These are phyloP conservation scores for Hozukius guyotensis DNA, from an alignment of 2,797 vertebrate genomes.

Conservation along the genomic window DNA sequence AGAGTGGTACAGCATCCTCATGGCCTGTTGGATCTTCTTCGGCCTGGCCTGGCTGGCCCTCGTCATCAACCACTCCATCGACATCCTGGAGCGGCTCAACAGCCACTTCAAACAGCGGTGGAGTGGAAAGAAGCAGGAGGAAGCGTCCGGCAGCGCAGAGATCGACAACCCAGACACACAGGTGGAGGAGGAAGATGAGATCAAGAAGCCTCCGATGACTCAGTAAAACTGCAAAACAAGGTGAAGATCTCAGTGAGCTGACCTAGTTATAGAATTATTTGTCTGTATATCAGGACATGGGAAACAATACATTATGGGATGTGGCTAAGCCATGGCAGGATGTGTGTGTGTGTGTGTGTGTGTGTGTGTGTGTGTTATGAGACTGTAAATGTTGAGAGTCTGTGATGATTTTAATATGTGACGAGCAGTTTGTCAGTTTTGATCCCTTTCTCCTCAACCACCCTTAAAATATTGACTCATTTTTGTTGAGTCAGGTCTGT, in stretches of 20 bases:
- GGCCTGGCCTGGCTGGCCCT: slow-evolving; percentile 94
- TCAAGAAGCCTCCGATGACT: slow-evolving; percentile 33
- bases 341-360: not conserved
- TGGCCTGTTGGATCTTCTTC: slow-evolving; percentile 94
- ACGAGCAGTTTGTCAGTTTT: slow-evolving; percentile 1
- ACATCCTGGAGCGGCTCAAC: slow-evolving; percentile 85
- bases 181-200: slow-evolving; percentile 52
- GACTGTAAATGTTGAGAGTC: slow-evolving; percentile 7
- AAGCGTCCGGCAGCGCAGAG: not conserved
- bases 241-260: not conserved
- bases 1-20: slow-evolving; percentile 88
- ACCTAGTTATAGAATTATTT: not conserved
- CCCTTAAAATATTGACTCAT: slow-evolving; percentile 22
- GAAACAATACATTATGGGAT: not conserved
- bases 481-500: slow-evolving; percentile 53
- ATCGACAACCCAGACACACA: slow-evolving; percentile 38
- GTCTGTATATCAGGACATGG: not conserved
- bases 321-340: not conserved
- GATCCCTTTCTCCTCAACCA: not conserved
- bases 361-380: not conserved
- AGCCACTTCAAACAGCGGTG: slow-evolving; percentile 50
- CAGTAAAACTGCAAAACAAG: slow-evolving; percentile 3
- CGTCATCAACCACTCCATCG: slow-evolving; percentile 89
- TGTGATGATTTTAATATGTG: not conserved
- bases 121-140: not conserved